Conservation (phyloP, 2,113 vertebrate genomes). For the Pangasianodon hypophthalmus region DNA sequence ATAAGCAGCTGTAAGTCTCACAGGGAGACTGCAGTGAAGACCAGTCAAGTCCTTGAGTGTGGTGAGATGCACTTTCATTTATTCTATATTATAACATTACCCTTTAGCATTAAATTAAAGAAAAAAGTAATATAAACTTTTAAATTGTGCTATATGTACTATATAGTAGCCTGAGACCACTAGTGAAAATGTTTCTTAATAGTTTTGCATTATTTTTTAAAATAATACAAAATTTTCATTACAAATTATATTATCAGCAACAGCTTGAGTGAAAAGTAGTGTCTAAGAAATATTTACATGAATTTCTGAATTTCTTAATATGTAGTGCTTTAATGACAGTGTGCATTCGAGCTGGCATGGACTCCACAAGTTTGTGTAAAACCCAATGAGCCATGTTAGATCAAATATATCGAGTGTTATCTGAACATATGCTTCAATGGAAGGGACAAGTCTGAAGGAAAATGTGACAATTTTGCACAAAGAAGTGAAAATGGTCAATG, state of each 20-base stretch:
- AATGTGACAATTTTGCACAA: too few relatives aligned
- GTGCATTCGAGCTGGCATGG: neutral
- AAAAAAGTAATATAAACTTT: neutral
- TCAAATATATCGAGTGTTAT: too few relatives aligned
- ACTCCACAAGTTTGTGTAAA: neutral
- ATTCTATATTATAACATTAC: neutral
- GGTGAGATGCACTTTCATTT: conserved; percentile 10
- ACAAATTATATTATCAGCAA: neutral
- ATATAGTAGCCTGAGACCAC: neutral
- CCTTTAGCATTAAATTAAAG: neutral
- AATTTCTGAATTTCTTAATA: neutral
- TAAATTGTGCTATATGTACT: neutral
- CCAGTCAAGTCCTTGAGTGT: conserved; percentile 13
- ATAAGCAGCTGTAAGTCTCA: conserved; percentile 16
- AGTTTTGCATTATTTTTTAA: neutral
- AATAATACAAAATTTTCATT: neutral
- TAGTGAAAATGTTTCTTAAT: neutral
- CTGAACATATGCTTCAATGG: too few relatives aligned
- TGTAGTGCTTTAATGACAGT: neutral
- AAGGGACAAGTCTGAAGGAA: too few relatives aligned
- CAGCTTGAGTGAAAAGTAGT: neutral
- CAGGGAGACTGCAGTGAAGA: conserved; percentile 6
- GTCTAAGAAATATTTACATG: neutral
- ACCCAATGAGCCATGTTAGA: too few relatives aligned
- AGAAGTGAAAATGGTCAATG: too few relatives aligned